phyloP scores from a whole-genome alignment of 2,888 invertebrate genomes.

The Melieria picta region DNA sequence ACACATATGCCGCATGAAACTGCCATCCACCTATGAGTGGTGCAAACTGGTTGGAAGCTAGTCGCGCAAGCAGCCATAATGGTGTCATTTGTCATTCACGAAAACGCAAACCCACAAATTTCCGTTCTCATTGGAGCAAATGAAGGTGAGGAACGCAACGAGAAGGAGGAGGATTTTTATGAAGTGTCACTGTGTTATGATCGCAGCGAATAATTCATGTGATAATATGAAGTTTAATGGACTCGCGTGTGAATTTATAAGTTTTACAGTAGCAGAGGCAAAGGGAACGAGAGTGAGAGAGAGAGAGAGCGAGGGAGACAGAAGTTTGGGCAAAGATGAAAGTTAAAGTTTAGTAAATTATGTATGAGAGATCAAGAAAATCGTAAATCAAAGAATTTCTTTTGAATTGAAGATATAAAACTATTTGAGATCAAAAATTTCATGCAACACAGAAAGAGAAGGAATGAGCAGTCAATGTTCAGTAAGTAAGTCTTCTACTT shows the following conservation, averaged over 20 bases:
- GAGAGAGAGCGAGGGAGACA: background rate
- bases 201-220: slow-evolving; percentile 28
- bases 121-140: background rate
- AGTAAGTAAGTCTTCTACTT: no score
- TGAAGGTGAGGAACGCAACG: background rate
- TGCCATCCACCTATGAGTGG: no score
- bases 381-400: background rate
- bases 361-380: background rate
- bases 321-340: background rate
- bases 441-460: no score
- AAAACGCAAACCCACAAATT: background rate
- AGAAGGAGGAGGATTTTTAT: background rate
- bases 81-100: slow-evolving; percentile 29
- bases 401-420: no score
- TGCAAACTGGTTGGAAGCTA: no score
- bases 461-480: no score
- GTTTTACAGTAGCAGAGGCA: background rate
- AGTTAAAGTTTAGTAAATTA: no score
- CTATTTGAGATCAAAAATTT: no score
- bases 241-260: slow-evolving; percentile 21
- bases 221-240: slow-evolving; percentile 28
- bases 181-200: slow-evolving; percentile 22
- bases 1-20: background rate
- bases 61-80: slow-evolving; percentile 6
- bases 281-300: background rate